Evolutionary conservation across 1,140 invertebrate genomes (phyloP).

Genomic region (Drosophila kohkoa): DNA sequence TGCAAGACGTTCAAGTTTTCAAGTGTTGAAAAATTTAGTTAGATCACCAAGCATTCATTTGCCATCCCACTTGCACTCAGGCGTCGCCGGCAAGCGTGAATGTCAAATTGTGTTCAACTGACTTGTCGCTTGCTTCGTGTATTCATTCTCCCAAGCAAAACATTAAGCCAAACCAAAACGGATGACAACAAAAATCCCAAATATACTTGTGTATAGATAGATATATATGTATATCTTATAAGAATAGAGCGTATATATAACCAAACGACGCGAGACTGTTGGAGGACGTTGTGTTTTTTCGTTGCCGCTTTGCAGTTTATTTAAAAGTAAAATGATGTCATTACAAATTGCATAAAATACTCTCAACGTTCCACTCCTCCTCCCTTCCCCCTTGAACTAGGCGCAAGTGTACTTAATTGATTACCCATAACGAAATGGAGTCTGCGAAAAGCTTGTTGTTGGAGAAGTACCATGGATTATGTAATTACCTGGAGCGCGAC

Average conservation of each 20-base stretch:
- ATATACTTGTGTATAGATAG: slow-evolving; percentile 49
- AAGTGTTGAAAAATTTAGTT: slow-evolving; percentile 44
- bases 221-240: slow-evolving; percentile 36
- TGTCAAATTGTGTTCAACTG: slow-evolving; percentile 57
- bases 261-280: slow-evolving; percentile 37
- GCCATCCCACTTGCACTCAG: slow-evolving; percentile 55
- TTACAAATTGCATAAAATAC: slow-evolving; percentile 58
- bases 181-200: slow-evolving; percentile 47
- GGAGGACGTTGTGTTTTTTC: slow-evolving; percentile 42
- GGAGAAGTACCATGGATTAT: slow-evolving; percentile 76
- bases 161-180: slow-evolving; percentile 49
- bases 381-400: slow-evolving; percentile 50
- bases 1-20: slow-evolving; percentile 46
- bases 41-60: slow-evolving; percentile 40
- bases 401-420: slow-evolving; percentile 58
- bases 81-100: slow-evolving; percentile 41
- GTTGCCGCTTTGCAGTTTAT: slow-evolving; percentile 30
- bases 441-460: slow-evolving; percentile 46
- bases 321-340: slow-evolving; percentile 64
- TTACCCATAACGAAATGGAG: slow-evolving; percentile 42
- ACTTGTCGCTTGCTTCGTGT: slow-evolving; percentile 28
- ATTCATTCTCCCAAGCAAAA: slow-evolving; percentile 45
- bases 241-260: slow-evolving; percentile 37
- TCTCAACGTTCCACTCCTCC: slow-evolving; percentile 31
- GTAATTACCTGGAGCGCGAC: slow-evolving; percentile 80